Evolutionary conservation across 2,888 invertebrate species (phyloP), one percentile per base, ranked within the genome.

Genomic region (Fragum whitleyi): DNA sequence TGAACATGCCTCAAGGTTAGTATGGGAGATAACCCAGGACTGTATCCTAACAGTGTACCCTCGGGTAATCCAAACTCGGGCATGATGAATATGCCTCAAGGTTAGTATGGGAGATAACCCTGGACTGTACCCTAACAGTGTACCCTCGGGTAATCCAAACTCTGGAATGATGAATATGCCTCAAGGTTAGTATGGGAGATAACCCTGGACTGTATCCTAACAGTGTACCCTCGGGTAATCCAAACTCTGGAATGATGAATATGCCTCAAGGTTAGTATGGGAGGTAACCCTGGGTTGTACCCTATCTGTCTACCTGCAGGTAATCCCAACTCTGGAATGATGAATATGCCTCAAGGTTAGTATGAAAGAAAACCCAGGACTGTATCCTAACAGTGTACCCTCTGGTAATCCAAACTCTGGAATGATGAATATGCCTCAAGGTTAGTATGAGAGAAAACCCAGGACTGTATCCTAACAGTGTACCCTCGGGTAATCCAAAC

Each of bases 11-110:
- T 23, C 89, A 86, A 72, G 84, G 89, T 87, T 75, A 47, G 79
- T 67, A n/a, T n/a, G 74, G 79, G 86, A 23, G 89, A 87, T 1
- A 78, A 81, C 21, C 83, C 85, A 47, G 84, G 77, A 23, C 51
- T 79, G 65, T 85, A 85, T 71, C 77, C 78, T 21, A 79, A 71
- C 69, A 81, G 29, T 65, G 78, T 79, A 21, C 65, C 80, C 5
- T 70, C 69, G n/a, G 72, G 67, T 28, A 85, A 81, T 74, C 87
- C 85, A n/a, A 70, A 73, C 29, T 80, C 84, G 21, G 82, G 83
- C 51, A 87, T 89, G 86, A 88, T 88, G 71, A 67, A 85, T 19
- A 86, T 89, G 79, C 83, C 86, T 23, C 89, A 86, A 72, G 84
- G 89, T 87, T 75, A 47, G 79, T 67, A n/a, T n/a, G 74, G 79